A percentile compares a stretch with the other conserved stretches of the same genome.
Conservation (phyloP, 92 coral and sea anemone species). For the Paramuricea clavata region DNA sequence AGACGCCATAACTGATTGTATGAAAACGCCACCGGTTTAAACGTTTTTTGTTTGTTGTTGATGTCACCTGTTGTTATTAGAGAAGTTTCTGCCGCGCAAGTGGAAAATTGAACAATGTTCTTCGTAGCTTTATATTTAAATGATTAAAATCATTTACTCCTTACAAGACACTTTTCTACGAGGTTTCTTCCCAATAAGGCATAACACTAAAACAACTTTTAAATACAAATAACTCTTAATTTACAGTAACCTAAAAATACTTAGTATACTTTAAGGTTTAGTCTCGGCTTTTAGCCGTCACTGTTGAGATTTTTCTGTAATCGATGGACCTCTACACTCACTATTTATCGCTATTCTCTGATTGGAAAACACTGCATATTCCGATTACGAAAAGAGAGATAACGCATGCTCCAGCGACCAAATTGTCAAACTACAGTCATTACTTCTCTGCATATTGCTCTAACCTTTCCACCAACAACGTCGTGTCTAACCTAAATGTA, state of each 20-base stretch:
- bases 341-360: no score
- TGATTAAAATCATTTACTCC: neutral
- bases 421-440: neutral
- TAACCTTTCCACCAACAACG: constrained; percentile 34
- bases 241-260: no score
- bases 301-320: no score
- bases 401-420: neutral
- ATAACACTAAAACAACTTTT: no score
- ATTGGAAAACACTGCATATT: neutral
- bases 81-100: neutral
- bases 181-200: neutral
- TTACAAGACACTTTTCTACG: neutral
- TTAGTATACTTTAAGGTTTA: no score
- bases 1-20: constrained; percentile 17
- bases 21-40: neutral
- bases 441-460: constrained; percentile 34
- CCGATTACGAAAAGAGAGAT: neutral
- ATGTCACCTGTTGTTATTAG: constrained; percentile 2
- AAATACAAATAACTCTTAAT: no score
- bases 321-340: no score
- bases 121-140: no score
- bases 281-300: no score
- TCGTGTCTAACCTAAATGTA: constrained; percentile 19
- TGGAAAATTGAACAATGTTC: no score
- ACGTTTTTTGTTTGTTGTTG: constrained; percentile 2